A percentile compares a stretch with the other conserved stretches of the same genome.
phyloP scores from a whole-genome alignment of 1,140 invertebrate species.

The Lepidostoma basale region DNA sequence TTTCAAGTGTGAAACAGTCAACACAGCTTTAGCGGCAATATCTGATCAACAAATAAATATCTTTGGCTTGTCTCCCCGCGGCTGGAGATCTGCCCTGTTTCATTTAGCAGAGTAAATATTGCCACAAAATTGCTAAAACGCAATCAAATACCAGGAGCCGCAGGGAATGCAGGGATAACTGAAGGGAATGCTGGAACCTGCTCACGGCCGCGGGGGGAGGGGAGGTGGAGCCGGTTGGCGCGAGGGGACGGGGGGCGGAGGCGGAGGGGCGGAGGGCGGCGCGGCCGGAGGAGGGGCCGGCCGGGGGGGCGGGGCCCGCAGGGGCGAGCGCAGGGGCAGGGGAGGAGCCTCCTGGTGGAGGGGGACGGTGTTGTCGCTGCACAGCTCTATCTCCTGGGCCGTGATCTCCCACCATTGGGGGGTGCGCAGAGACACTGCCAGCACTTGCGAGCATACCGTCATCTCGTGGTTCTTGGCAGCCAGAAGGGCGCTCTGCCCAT shows the following conservation, averaged over 20 bases:
- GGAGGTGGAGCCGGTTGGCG: constrained; percentile 68
- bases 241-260: constrained; percentile 64
- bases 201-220: constrained; percentile 57
- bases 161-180: constrained; percentile 62
- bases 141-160: too few species aligned
- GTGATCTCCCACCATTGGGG: constrained; percentile 82
- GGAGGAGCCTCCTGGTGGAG: constrained; percentile 64
- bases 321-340: constrained; percentile 63
- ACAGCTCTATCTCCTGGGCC: constrained; percentile 81
- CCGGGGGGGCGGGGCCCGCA: constrained; percentile 63
- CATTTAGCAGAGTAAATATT: too few species aligned
- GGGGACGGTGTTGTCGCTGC: constrained; percentile 81
- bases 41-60: too few species aligned
- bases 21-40: too few species aligned
- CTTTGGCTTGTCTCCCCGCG: too few species aligned
- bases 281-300: constrained; percentile 59
- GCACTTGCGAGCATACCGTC: constrained; percentile 69
- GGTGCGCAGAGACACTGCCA: constrained; percentile 81
- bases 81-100: too few species aligned
- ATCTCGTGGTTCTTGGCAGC: constrained; percentile 64
- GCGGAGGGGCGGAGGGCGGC: constrained; percentile 60
- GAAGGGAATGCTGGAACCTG: constrained; percentile 43
- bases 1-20: too few species aligned
- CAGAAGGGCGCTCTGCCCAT: constrained; percentile 81
- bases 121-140: too few species aligned